phyloP scores from a whole-genome alignment of 92 coral and sea anemone genomes.

The Zoanthus solanderi region DNA sequence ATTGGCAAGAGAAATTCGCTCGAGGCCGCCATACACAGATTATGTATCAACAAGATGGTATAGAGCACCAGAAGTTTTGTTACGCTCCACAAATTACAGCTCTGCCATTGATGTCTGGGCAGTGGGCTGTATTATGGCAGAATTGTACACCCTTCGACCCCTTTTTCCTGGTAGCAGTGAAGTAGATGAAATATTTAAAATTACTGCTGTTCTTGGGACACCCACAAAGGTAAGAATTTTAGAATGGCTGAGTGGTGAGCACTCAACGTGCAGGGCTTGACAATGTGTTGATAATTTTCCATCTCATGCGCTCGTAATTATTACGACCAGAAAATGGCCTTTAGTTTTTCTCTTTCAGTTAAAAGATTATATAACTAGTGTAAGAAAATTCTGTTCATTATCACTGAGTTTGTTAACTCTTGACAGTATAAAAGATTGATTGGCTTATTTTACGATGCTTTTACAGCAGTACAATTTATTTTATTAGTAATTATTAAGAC shows the following conservation, averaged over 20 bases:
- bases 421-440: no score
- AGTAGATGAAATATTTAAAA: conserved; percentile 94
- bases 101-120: conserved; percentile 99
- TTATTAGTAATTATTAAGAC: neutral
- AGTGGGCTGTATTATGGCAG: conserved; percentile 98
- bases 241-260: no score
- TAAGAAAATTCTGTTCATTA: no score
- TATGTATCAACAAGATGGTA: conserved; percentile 99
- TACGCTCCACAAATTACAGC: conserved; percentile 93
- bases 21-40: conserved; percentile 96
- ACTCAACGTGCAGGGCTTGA: no score
- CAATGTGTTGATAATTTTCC: no score
- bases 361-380: no score
- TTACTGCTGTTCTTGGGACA: conserved; percentile 90
- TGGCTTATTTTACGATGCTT: no score
- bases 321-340: no score
- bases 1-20: conserved; percentile 95
- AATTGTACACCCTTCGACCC: conserved; percentile 93
- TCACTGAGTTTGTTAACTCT: no score
- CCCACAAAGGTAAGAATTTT: conserved; percentile 76
- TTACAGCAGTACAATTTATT: neutral
- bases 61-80: conserved; percentile 95
- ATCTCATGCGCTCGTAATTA: no score
- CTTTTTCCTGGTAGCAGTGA: conserved; percentile 99
- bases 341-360: no score